Base-by-base conservation (phyloP, 92 coral and sea anemone species). In the Epizoanthus illoricatus region DNA sequence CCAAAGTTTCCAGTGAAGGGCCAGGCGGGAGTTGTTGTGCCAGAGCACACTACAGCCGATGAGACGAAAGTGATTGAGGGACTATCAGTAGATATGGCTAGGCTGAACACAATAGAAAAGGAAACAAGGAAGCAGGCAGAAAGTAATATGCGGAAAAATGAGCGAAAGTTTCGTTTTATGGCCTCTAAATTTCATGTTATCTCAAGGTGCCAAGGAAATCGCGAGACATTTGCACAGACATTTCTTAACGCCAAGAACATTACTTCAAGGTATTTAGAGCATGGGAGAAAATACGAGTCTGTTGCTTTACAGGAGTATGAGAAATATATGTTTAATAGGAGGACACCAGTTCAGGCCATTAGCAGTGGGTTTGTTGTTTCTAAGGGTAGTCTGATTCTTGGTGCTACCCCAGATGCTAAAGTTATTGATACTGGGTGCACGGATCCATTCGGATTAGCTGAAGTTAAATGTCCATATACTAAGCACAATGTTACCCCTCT, bases 401-500 rank as follows among this genome's bases (percentile, higher is more conserved):
- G 83, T 60, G 91, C 86, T 40, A 62, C 88, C 18, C 88, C 88
- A 18, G 91, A 89, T 85, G 92, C 89, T 9, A 85, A 89, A 63
- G 84, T 89, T 8, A 75, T 88, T 24, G 91, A 88, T 56, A 16
- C 17, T 17, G 85, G 88, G 55, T 84, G 73, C 59, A 40, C 52
- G n/a, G 54, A 71, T 23, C 45, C 79, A 4, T 87, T 75, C 78
- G 90, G 85, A 74, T 84, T 42, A 72, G 58, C 80, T 8, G 93
- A 85, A 85, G 88, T 92, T 28, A 92, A 92, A 81, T 92, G 93
- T 75, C 96, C 93, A 3, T 83, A 78, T 65, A 84, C 96, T 23
- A 89, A 87, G 80, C 86, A 75, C 67, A 73, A 40, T 45, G 96
- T 92, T 24, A 89, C 86, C 18, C 96, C 96, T 58, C 84, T 92